Percentiles rank a stretch among this genome's conserved stretches.
Evolutionary conservation across 2,888 invertebrate genomes (phyloP).

Genomic region (Panopea generosa): DNA sequence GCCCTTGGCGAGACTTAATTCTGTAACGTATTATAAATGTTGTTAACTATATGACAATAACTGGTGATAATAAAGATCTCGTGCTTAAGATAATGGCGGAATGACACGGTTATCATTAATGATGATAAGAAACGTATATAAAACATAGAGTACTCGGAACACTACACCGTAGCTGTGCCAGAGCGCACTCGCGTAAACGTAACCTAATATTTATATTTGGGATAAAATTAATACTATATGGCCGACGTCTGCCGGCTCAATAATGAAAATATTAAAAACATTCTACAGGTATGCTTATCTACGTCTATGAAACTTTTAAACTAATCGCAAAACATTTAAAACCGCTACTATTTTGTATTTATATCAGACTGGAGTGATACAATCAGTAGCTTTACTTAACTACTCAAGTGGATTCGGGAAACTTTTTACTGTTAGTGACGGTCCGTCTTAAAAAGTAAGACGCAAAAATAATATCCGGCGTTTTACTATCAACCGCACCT

Average conservation of each 20-base stretch:
- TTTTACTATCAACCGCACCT: too few relatives aligned
- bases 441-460: too few relatives aligned
- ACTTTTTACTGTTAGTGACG: too few relatives aligned
- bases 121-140: neutral
- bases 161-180: constrained; percentile 13
- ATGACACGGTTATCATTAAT: constrained; percentile 23
- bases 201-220: constrained; percentile 23
- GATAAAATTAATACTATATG: constrained; percentile 21
- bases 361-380: too few relatives aligned
- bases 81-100: constrained; percentile 14
- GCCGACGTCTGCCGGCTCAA: neutral
- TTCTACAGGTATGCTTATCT: constrained; percentile 7
- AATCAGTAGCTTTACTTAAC: too few relatives aligned
- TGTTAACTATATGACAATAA: constrained; percentile 24
- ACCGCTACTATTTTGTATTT: too few relatives aligned
- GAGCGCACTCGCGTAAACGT: constrained; percentile 17
- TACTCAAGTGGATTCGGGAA: too few relatives aligned
- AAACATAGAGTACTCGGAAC: constrained; percentile 17
- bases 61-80: constrained; percentile 6
- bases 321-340: too few relatives aligned
- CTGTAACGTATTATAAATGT: constrained; percentile 21
- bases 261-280: constrained; percentile 20
- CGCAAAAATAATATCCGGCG: too few relatives aligned
- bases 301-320: neutral
- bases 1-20: constrained; percentile 3